Evolutionary conservation across 2,113 vertebrate genomes (phyloP).

Genomic region (Brachirus orientalis): DNA sequence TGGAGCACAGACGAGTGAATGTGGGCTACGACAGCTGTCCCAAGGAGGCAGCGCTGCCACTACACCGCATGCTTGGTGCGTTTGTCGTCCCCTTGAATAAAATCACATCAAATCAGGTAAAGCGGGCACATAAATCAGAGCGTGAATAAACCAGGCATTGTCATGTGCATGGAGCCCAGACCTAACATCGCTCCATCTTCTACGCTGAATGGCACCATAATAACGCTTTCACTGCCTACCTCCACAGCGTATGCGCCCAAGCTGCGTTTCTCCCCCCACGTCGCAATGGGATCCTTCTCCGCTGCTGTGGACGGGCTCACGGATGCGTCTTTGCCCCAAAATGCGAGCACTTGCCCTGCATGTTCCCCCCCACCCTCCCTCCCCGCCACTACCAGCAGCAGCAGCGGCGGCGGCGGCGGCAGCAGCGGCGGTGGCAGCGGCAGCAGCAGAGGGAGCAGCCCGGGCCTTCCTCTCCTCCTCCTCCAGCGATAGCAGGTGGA

Average conservation of each 20-base stretch:
- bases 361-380: slow-evolving; percentile 50
- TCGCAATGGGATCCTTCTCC: slow-evolving; percentile 76
- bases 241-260: slow-evolving; percentile 71
- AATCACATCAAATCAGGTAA: slow-evolving; percentile 56
- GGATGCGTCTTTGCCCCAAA: slow-evolving; percentile 77
- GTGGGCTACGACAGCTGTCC: slow-evolving; percentile 76
- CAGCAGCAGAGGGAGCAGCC: slow-evolving; percentile 65
- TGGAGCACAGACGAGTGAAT: slow-evolving; percentile 69
- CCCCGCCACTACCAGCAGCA: slow-evolving; percentile 36
- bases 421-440: slow-evolving; percentile 2
- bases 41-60: slow-evolving; percentile 69
- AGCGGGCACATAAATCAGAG: slow-evolving; percentile 27
- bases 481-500: slow-evolving; percentile 87
- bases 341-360: slow-evolving; percentile 81
- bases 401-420: slow-evolving; percentile 13
- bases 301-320: slow-evolving; percentile 68
- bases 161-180: slow-evolving; percentile 51
- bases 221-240: slow-evolving; percentile 75
- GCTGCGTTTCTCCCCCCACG: slow-evolving; percentile 70
- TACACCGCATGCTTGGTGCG: slow-evolving; percentile 53
- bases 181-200: slow-evolving; percentile 33
- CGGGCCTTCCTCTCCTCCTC: slow-evolving; percentile 66
- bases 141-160: slow-evolving; percentile 55
- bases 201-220: slow-evolving; percentile 61
- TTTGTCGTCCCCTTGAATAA: slow-evolving; percentile 49